Conservation (phyloP, 2,113 vertebrate genomes). For the Urocynchramus pylzowi region DNA sequence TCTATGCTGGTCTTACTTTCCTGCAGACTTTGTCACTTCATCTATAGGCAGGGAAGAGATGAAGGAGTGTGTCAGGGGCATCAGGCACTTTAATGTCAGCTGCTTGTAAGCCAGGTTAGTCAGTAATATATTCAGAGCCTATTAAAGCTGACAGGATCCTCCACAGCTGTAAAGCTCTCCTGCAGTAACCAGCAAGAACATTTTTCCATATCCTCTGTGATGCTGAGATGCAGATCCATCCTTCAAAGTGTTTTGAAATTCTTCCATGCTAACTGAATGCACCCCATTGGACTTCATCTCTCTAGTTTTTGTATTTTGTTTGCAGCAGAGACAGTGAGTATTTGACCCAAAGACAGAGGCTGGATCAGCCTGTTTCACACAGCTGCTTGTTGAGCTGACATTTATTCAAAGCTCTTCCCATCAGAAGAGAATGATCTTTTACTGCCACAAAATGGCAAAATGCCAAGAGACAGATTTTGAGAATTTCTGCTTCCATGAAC, state of each 20-base stretch:
- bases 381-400: neutral
- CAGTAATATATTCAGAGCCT: neutral
- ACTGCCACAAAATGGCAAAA: conserved; percentile 6
- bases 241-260: neutral
- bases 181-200: neutral
- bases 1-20: neutral
- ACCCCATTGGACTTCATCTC: neutral
- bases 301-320: neutral
- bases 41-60: neutral
- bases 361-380: neutral
- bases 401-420: conserved; percentile 10
- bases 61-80: neutral
- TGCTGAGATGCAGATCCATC: neutral
- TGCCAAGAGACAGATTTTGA: conserved; percentile 31
- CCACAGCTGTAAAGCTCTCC: neutral
- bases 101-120: neutral
- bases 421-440: conserved; percentile 37
- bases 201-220: neutral
- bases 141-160: neutral
- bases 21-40: neutral
- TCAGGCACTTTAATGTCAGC: neutral
- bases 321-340: neutral
- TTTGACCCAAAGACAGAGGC: conserved; percentile 4
- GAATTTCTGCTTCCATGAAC: conserved; percentile 18
- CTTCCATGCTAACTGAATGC: neutral